These are phyloP conservation scores for Epirrhoe alternata DNA, from an alignment of 2,888 invertebrate genomes.

Conservation along the genomic window DNA sequence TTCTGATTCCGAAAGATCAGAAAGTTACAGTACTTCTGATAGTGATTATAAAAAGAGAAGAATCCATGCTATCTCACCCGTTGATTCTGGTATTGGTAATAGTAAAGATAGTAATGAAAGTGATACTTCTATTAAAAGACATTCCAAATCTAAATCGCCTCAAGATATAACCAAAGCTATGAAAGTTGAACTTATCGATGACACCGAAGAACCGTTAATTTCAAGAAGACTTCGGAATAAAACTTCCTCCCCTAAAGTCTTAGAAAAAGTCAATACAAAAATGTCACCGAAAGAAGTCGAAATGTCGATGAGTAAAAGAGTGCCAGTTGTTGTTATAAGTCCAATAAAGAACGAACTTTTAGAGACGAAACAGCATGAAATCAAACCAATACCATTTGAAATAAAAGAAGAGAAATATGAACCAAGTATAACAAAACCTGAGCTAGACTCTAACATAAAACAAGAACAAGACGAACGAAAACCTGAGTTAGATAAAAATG, in stretches of 20 bases:
- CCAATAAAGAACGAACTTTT: constrained; percentile 20
- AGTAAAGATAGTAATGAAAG: constrained; percentile 28
- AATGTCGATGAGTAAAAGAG: constrained; percentile 17
- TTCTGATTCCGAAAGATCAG: constrained; percentile 45
- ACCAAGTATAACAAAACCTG: background rate
- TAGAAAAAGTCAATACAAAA: constrained; percentile 8
- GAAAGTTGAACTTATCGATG: constrained; percentile 22
- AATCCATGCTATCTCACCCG: constrained; percentile 46
- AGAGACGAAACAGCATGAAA: background rate
- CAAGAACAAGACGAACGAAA: background rate
- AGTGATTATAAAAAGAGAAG: constrained; percentile 16
- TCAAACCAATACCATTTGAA: background rate
- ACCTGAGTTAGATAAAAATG: background rate
- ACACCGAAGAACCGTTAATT: constrained; percentile 14
- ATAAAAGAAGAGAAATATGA: background rate
- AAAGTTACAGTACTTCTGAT: constrained; percentile 8
- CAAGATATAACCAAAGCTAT: constrained; percentile 24
- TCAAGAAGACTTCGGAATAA: constrained; percentile 21
- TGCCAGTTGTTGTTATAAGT: constrained; percentile 27
- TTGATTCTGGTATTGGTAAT: constrained; percentile 30
- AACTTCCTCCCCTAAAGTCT: constrained; percentile 13
- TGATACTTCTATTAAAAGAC: constrained; percentile 10
- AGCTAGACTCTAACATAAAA: background rate
- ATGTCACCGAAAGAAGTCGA: constrained; percentile 1
- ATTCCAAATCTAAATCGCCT: constrained; percentile 15